Conservation (phyloP, 2,797 vertebrate species). For the Chromis chromis region DNA sequence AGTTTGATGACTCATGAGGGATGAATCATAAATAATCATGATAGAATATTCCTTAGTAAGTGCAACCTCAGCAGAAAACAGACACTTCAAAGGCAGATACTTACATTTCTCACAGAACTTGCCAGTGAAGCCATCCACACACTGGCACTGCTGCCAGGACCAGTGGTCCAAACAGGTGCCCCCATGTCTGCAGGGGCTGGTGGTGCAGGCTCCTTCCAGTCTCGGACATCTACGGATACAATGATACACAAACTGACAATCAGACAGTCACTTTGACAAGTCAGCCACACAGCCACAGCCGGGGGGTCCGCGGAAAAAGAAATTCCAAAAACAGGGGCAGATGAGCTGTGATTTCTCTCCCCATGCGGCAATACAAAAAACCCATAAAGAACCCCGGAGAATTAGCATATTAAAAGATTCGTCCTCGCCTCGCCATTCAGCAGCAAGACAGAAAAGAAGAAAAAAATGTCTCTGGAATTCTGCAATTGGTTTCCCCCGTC, state of each 20-base stretch:
- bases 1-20: constrained; percentile 59
- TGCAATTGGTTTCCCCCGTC: constrained; percentile 57
- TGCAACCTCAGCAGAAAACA: constrained; percentile 52
- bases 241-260: constrained; percentile 55
- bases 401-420: constrained; percentile 85
- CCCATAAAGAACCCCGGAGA: constrained; percentile 58
- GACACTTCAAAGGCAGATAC: constrained; percentile 63
- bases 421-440: constrained; percentile 71
- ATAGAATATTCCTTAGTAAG: constrained; percentile 50
- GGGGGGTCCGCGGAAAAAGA: constrained; percentile 47
- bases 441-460: constrained; percentile 42
- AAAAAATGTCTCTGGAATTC: constrained; percentile 66
- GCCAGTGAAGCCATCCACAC: constrained; percentile 92
- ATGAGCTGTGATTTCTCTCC: constrained; percentile 72
- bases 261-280: constrained; percentile 65
- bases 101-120: constrained; percentile 96
- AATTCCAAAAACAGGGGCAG: constrained; percentile 43
- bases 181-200: constrained; percentile 92
- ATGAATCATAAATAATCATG: constrained; percentile 68
- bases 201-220: constrained; percentile 91
- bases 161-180: constrained; percentile 94
- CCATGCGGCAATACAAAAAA: constrained; percentile 58
- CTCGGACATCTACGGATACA: constrained; percentile 90
- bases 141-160: constrained; percentile 97
- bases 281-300: constrained; percentile 43